Conservation (phyloP, 2,888 invertebrate genomes). For the Saturnia pavonia region DNA sequence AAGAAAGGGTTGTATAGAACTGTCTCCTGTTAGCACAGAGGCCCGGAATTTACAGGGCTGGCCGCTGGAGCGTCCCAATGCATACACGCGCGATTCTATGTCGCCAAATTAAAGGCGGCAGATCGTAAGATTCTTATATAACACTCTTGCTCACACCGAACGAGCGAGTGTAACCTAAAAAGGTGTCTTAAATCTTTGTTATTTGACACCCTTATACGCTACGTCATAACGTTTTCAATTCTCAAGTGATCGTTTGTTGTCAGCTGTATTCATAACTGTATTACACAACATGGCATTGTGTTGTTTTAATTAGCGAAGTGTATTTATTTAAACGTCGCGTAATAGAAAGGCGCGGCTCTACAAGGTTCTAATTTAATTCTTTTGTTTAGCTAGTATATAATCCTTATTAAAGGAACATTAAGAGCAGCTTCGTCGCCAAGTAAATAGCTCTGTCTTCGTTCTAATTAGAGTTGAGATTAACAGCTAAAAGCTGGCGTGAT, state of each 20-base stretch:
- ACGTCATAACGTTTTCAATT: not conserved
- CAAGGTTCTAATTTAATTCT: not conserved
- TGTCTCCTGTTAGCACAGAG: too few species aligned
- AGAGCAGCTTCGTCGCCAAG: not conserved
- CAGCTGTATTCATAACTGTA: not conserved
- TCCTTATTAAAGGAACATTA: not conserved
- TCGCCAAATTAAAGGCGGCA: too few species aligned
- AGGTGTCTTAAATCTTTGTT: too few species aligned
- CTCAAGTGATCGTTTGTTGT: not conserved
- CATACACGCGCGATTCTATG: too few species aligned
- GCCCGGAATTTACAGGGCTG: too few species aligned
- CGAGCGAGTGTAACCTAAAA: too few species aligned
- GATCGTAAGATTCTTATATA: too few species aligned
- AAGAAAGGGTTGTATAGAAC: too few species aligned
- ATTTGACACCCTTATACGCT: not conserved
- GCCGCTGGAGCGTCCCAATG: too few species aligned
- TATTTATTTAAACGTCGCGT: not conserved
- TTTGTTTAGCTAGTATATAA: not conserved
- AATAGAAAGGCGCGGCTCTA: not conserved
- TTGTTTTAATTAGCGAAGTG: conserved; percentile 7
- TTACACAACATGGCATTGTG: not conserved
- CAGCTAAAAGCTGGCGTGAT: not conserved
- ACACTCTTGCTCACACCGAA: too few species aligned
- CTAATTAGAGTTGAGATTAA: not conserved
- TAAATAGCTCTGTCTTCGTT: not conserved